Evolutionary conservation across 2,797 vertebrate species (phyloP).

Genomic region (Tokudaia tokunoshimensis): DNA sequence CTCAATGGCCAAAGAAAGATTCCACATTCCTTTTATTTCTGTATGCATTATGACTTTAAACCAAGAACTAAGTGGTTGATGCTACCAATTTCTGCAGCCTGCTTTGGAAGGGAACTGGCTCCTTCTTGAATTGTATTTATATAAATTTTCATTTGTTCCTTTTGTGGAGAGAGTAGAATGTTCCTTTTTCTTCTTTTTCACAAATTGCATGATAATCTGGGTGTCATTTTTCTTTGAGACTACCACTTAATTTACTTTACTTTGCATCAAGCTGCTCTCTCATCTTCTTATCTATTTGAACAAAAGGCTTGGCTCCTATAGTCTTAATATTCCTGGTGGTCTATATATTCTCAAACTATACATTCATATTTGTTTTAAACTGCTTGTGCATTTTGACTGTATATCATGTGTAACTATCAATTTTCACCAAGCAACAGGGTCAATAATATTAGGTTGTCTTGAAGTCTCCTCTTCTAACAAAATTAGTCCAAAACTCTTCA

Average conservation of each 20-base stretch:
- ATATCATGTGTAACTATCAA: background rate
- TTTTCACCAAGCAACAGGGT: background rate
- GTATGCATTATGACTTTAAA: background rate
- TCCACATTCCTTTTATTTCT: background rate
- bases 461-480: background rate
- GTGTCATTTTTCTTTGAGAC: background rate
- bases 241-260: background rate
- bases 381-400: background rate
- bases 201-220: background rate
- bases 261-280: background rate
- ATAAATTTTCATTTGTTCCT: background rate
- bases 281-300: background rate
- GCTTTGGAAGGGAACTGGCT: background rate
- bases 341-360: background rate
- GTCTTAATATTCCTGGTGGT: background rate
- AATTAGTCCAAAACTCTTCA: background rate
- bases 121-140: background rate
- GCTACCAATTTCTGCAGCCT: background rate
- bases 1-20: background rate
- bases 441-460: background rate
- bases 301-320: background rate
- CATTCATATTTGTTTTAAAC: background rate
- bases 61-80: background rate
- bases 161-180: background rate
- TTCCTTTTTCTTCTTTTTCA: too few species aligned